Conservation (phyloP, 2,797 vertebrate species). For the Lepus oiostolus region DNA sequence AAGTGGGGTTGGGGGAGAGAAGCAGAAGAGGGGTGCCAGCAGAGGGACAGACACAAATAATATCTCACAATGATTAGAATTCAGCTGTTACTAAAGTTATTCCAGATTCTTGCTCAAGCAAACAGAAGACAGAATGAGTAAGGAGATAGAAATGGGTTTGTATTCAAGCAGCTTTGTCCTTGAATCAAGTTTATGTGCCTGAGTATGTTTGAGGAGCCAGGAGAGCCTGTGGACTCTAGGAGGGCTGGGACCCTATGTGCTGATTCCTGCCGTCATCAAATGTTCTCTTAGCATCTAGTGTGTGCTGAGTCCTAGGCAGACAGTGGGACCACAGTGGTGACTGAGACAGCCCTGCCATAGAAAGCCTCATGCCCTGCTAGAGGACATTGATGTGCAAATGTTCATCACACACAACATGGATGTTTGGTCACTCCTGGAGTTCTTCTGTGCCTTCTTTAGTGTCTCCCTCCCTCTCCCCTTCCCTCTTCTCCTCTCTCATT, state of each 20-base stretch:
- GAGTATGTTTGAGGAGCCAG: background rate
- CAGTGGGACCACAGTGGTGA: background rate
- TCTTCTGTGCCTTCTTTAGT: background rate
- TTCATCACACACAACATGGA: fast-evolving
- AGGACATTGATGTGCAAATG: background rate
- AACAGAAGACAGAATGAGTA: slow-evolving; percentile 18
- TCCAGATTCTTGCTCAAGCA: slow-evolving; percentile 55
- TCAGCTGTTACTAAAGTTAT: slow-evolving; percentile 53
- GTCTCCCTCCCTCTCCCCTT: no score
- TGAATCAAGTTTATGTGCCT: slow-evolving; percentile 44
- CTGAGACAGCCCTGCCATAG: background rate
- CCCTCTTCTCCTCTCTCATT: no score
- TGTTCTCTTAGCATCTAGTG: background rate
- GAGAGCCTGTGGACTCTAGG: background rate
- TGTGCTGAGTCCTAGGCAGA: background rate
- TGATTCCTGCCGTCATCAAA: background rate
- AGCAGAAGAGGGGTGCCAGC: background rate
- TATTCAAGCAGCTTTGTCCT: slow-evolving; percentile 79
- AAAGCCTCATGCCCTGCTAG: background rate
- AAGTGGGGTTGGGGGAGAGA: no score
- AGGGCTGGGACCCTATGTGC: no score
- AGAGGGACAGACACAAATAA: background rate
- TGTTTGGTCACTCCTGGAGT: fast-evolving
- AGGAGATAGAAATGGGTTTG: slow-evolving; percentile 18
- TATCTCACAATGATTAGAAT: slow-evolving; percentile 44